Base-by-base conservation (phyloP, 2,113 vertebrate genomes). In the Phyllopteryx taeniolatus region DNA sequence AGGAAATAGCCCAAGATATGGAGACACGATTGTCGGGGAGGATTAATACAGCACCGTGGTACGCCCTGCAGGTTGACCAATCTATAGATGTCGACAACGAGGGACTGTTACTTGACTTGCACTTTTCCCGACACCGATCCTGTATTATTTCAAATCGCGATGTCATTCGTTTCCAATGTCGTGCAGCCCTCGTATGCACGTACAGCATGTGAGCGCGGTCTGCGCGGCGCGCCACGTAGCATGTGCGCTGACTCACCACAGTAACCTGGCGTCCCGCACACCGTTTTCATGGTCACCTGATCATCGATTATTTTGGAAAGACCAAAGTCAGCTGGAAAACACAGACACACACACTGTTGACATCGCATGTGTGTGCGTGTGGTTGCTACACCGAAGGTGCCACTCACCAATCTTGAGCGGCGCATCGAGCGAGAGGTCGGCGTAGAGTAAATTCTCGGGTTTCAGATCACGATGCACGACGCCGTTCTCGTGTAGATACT, bases 251-350 rank as follows among this genome's bases (percentile, higher is more conserved):
- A 83, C 87, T 94, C 85, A 96, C 95, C 95, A 2, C 95, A 97
- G 81, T 96, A 97, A 13, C 95, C 95, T 0, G 95, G 95, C 0
- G 95, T 97, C 8, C 95, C 95, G 1, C 95, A 97, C 35, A 95
- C 91, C 0, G 95, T 97, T 90, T 96, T 97, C 95, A 96, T 96
- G 31, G 95, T 93, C 68, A 94, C 93, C 84, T 96, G 94, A 1
- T 97, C 94, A 7, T 95, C 94, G 60, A 95, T 88, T 74, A 96
- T 96, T 83, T 96, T 97, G 73, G 95, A 96, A 8, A 96, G 91
- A 43, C 95, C 95, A 0, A 97, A 97, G 90, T 96, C 95, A 0
- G 95, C 95, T 95, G 88, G 0, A 39, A 73, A 42, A 77, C 15
- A 68, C 22, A 27, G n/a, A 27, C 42, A 13, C 4, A 3, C 33